Base-by-base conservation (phyloP, 2,888 invertebrate genomes). In the Buathra laborator region DNA sequence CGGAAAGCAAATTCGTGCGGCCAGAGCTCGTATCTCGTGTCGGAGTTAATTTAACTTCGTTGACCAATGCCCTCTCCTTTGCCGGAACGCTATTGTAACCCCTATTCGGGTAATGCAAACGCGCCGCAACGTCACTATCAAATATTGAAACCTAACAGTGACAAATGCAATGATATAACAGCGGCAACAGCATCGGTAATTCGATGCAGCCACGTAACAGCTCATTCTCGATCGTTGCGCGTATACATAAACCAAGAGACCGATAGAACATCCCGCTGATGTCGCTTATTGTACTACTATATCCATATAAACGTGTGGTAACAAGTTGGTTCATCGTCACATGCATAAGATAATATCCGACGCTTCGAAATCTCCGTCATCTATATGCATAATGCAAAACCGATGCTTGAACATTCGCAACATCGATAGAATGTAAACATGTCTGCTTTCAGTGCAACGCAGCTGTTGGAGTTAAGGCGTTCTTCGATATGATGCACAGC, bases 401-500 rank as follows among this genome's bases (percentile, higher is more conserved):
- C 37, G 37, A 37, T 9, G 37, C 37, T 37, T 9, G 37, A 37
- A 16, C 9, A 10, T 16, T 53, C 19, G 19, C n/a, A 53, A 71
- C 19, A 16, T 74, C 14, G 14, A 29, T 62, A 14, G 12, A 66
- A 66, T 44, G 37, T 44, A 66, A 53, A 19, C 44, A 19, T 10
- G 81, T 85, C 86, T 86, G 24, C 19, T 94, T 94, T 24, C 95
- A 99, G 98, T 98, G 98, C 94, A 98, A 98, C 93, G 98, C 98
- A 12, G 98, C 98, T 0, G 98, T 98, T 43, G 98, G 98, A 0
- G 98, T 98, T 80, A 98, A 98, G 94, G 98, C 98, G 0, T 98
- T 99, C 94, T 98, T 99, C 94, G 98, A 98, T 94, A 98, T 98
- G 98, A 98, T 99, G 97, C 97, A 98, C 95, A 97, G 97, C 86